A percentile compares a stretch with the other conserved stretches of the same genome.
phyloP scores from a whole-genome alignment of 2,888 invertebrate genomes.

The Synergus umbraculus region DNA sequence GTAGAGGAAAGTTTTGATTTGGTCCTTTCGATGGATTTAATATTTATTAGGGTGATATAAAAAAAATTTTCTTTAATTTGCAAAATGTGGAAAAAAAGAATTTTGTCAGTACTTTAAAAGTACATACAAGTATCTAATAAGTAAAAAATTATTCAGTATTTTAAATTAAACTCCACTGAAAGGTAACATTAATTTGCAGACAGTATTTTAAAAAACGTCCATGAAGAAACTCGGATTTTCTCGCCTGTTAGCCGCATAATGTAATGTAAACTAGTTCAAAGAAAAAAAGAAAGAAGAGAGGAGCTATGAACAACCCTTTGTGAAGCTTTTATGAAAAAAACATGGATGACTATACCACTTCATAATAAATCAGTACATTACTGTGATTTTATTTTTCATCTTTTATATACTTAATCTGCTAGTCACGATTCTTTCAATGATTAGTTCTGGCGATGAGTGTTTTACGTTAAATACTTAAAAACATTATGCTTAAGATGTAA shows the following conservation, averaged over 20 bases:
- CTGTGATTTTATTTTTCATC: constrained; percentile 62
- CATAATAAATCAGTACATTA: constrained; percentile 43
- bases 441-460: constrained; percentile 53
- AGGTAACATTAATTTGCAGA: constrained; percentile 4
- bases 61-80: neutral
- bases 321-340: neutral
- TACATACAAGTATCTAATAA: no score
- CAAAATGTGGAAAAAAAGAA: no score
- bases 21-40: neutral
- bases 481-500: neutral
- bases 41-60: no score
- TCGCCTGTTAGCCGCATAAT: constrained; percentile 1
- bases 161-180: neutral
- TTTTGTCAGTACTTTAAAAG: no score
- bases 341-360: neutral
- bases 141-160: neutral
- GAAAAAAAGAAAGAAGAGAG: constrained; percentile 22
- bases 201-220: constrained; percentile 22
- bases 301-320: constrained; percentile 7
- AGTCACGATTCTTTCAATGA: constrained; percentile 58
- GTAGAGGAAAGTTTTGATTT: neutral
- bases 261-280: neutral
- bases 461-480: constrained; percentile 49
- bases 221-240: constrained; percentile 15
- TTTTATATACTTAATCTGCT: constrained; percentile 56